These are phyloP conservation scores for Hemicentrotus pulcherrimus DNA, from an alignment of 35 echinoderm and acorn worm genomes.

Conservation along the genomic window DNA sequence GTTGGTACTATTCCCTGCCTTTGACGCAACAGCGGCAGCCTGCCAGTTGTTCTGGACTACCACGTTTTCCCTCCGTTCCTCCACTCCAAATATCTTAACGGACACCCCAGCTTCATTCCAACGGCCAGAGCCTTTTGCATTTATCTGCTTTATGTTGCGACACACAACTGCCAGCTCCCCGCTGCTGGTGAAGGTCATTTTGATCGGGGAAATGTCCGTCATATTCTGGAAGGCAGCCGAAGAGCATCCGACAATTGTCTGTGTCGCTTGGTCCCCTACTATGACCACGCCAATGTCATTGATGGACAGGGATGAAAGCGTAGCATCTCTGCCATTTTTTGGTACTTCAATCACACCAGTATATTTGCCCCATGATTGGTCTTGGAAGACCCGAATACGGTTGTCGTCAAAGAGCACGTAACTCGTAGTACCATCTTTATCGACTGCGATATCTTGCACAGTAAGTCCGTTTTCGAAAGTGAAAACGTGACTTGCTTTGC, in stretches of 20 bases:
- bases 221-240: neutral
- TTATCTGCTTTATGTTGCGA: neutral
- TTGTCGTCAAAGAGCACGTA: slow-evolving; percentile 21
- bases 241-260: neutral
- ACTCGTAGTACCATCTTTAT: neutral
- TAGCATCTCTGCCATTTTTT: neutral
- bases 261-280: slow-evolving; percentile 13
- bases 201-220: neutral
- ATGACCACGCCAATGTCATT: neutral
- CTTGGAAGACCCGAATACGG: neutral
- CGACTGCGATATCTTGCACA: neutral
- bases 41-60: slow-evolving; percentile 39
- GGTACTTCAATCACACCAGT: neutral
- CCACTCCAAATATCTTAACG: neutral
- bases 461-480: neutral
- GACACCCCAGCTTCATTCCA: neutral
- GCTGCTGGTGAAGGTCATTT: neutral
- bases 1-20: neutral
- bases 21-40: slow-evolving; percentile 2
- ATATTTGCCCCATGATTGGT: neutral
- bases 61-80: neutral
- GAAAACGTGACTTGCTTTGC: neutral
- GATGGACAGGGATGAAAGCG: neutral
- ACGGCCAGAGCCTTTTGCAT: neutral
- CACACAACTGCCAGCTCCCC: slow-evolving; percentile 30